Evolutionary conservation across 53 echinoderm and acorn worm genomes (phyloP).

Genomic region (Echinarachnius parma): DNA sequence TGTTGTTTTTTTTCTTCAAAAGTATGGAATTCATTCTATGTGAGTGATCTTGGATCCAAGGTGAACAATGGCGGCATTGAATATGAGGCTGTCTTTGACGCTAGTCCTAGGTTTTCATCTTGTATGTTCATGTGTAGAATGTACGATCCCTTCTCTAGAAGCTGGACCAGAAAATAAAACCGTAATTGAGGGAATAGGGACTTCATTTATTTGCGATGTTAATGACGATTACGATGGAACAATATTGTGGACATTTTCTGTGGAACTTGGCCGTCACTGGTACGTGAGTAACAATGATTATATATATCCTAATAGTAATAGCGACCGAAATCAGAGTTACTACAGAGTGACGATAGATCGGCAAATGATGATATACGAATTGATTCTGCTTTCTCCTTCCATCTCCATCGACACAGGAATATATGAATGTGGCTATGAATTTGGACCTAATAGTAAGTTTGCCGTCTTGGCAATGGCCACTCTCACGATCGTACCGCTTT

Average conservation of each 20-base stretch:
- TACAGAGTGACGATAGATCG: neutral
- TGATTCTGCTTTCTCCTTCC: neutral
- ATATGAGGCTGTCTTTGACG: too few relatives aligned
- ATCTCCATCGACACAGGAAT: neutral
- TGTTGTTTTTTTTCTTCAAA: too few relatives aligned
- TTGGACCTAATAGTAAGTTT: neutral
- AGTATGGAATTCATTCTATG: too few relatives aligned
- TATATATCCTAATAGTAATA: neutral
- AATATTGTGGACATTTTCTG: slow-evolving; percentile 10
- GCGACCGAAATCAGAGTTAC: neutral
- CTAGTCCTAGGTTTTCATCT: neutral
- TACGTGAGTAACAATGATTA: neutral
- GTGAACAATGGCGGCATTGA: too few relatives aligned
- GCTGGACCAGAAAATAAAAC: slow-evolving; percentile 3
- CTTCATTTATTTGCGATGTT: slow-evolving; percentile 13
- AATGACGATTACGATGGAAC: slow-evolving; percentile 18
- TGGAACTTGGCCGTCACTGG: neutral
- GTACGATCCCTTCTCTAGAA: neutral
- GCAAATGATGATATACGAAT: neutral
- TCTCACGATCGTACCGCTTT: neutral
- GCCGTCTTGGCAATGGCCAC: neutral
- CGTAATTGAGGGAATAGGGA: slow-evolving; percentile 12
- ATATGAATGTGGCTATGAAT: slow-evolving; percentile 20
- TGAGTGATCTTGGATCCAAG: too few relatives aligned
- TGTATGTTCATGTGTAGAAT: neutral